Conservation (phyloP, 2,888 invertebrate species). For the Macrosiphum euphorbiae region DNA sequence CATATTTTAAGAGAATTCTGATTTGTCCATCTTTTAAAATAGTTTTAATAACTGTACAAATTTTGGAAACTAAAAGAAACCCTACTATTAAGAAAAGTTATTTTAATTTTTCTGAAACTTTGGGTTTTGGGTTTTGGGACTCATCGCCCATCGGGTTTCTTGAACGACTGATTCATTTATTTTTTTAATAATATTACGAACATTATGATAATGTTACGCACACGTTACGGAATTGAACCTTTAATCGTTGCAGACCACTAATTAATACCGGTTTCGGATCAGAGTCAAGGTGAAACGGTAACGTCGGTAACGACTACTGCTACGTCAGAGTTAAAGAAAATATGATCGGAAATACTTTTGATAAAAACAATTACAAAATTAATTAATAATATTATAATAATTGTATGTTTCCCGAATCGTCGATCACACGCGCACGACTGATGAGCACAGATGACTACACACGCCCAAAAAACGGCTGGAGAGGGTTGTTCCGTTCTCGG, state of each 20-base stretch:
- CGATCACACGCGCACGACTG: not conserved
- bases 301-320: not conserved
- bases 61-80: too few relatives aligned
- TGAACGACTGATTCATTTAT: not conserved
- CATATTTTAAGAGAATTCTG: too few relatives aligned
- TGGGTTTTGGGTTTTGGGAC: too few relatives aligned
- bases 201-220: not conserved
- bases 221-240: not conserved
- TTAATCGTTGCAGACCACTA: not conserved
- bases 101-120: too few relatives aligned
- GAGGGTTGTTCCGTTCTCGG: too few relatives aligned
- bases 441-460: too few relatives aligned
- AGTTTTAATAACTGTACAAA: too few relatives aligned
- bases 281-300: not conserved
- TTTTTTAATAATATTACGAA: too few relatives aligned
- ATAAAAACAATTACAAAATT: not conserved
- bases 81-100: too few relatives aligned
- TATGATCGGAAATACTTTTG: not conserved
- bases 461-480: too few relatives aligned
- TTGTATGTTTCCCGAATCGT: not conserved
- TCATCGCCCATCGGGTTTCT: too few relatives aligned
- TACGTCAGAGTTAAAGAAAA: not conserved
- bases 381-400: not conserved
- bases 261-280: not conserved
- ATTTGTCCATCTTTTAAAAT: too few relatives aligned